Base-by-base conservation (phyloP, 2,888 invertebrate species). In the Monopis laevigella region DNA sequence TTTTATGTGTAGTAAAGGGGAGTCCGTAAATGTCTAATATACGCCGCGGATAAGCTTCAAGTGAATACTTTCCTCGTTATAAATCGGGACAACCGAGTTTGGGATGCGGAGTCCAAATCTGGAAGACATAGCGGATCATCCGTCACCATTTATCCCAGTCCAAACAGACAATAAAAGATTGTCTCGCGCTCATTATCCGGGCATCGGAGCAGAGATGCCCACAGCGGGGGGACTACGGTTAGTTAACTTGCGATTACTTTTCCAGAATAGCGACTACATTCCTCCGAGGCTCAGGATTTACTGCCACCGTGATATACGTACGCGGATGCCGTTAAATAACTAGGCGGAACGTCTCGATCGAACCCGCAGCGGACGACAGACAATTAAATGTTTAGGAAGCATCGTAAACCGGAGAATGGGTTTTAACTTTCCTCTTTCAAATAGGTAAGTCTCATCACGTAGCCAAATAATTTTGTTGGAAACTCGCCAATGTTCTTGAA, bases 71-170 rank as follows among this genome's bases (percentile, higher is more conserved):
- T 43, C 40, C 51, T 44, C 41, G 46, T 53, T 59, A 59, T 59
- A 66, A 68, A 69, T 68, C 58, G 58, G 56, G 28, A n/a, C 24
- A 40, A 39, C 27, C 8, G 59, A 62, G 59, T 59, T 55, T 52
- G n/a, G 56, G 66, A 63, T 62, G 59, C 55, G 58, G 52, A 55
- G 55, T 65, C 57, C 51, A 60, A 67, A 65, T 68, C 62, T 62
- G 60, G 57, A 60, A 58, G 61, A 60, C 57, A 53, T 52, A 47
- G 53, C 55, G 59, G 54, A 66, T 67, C 67, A 72, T 75, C 61
- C 65, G 69, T 74, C 67, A 73, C 71, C 71, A 73, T 72, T 73
- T 72, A 71, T 72, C 68, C 59, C 52, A 62, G 66, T 68, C 66
- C 62, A 62, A 65, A 59, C 56, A 60, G 66, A 71, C 65, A 69